phyloP scores from a whole-genome alignment of 1,140 invertebrate genomes.

The Dinoponera quadriceps region DNA sequence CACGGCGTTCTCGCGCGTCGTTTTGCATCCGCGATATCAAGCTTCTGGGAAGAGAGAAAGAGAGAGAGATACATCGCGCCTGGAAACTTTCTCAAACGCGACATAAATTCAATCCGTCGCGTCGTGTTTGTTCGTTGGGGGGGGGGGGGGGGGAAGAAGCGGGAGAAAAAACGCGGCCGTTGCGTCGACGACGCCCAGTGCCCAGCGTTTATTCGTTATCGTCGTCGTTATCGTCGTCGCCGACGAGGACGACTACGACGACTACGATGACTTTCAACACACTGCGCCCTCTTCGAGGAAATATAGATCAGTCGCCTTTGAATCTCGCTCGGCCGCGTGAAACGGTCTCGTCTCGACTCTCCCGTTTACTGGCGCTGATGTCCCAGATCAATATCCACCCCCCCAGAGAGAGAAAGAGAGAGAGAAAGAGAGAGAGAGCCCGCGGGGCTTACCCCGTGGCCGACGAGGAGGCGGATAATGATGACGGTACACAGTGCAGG shows the following conservation, averaged over 20 bases:
- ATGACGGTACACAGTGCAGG: background rate
- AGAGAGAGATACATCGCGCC: constrained; percentile 17
- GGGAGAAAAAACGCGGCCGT: too few species aligned
- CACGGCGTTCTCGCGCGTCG: background rate
- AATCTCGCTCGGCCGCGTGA: constrained; percentile 47
- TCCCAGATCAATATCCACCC: constrained; percentile 80
- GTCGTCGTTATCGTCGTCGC: background rate
- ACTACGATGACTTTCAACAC: background rate
- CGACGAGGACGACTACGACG: background rate
- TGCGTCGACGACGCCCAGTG: background rate
- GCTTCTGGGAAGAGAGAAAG: too few species aligned
- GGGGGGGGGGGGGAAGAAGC: background rate
- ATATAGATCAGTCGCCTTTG: constrained; percentile 27
- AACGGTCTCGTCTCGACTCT: constrained; percentile 44
- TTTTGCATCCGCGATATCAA: background rate
- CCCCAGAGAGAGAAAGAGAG: background rate
- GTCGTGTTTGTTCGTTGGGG: constrained; percentile 1
- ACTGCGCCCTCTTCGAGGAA: background rate
- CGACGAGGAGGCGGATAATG: constrained; percentile 20
- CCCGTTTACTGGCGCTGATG: constrained; percentile 66
- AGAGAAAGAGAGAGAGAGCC: background rate
- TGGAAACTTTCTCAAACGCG: constrained; percentile 32
- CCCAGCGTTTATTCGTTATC: background rate
- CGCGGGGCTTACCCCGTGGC: constrained; percentile 11
- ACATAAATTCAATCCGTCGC: constrained; percentile 21